Conservation (phyloP, 2,888 invertebrate genomes). For the Eulithis testata region DNA sequence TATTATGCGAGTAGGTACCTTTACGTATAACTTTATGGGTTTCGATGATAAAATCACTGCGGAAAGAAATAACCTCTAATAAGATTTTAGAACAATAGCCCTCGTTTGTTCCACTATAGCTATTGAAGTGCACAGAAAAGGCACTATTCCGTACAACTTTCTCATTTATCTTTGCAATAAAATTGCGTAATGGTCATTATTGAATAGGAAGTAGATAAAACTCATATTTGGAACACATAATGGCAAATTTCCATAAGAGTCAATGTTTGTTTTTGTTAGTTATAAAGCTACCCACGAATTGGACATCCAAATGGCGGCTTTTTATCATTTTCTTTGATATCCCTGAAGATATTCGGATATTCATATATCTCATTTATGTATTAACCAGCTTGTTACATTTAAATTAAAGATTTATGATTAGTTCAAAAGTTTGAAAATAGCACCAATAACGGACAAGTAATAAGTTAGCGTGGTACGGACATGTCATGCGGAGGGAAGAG, state of each 20-base stretch:
- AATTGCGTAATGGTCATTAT: slow-evolving; percentile 41
- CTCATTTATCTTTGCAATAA: slow-evolving; percentile 48
- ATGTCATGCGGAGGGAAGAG: too few species aligned
- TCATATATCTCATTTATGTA: too few species aligned
- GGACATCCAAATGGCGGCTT: too few species aligned
- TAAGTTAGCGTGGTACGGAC: too few species aligned
- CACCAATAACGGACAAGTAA: too few species aligned
- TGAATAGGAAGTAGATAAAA: slow-evolving; percentile 16
- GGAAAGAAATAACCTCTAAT: slow-evolving; percentile 12
- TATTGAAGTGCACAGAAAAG: slow-evolving; percentile 41
- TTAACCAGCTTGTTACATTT: too few species aligned
- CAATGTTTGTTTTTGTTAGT: neutral
- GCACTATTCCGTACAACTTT: slow-evolving; percentile 48
- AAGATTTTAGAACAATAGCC: slow-evolving; percentile 35
- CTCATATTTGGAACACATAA: slow-evolving; percentile 7
- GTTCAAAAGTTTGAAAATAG: too few species aligned
- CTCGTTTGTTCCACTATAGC: slow-evolving; percentile 30
- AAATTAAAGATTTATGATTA: too few species aligned
- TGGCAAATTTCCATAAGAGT: slow-evolving; percentile 9
- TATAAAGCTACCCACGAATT: neutral
- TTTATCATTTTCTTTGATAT: too few species aligned
- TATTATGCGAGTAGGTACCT: neutral
- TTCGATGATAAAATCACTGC: neutral
- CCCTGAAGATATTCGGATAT: too few species aligned
- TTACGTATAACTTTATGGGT: neutral